Base-by-base conservation (phyloP, 1,140 invertebrate genomes). In the Druon quercuslanigerum region DNA sequence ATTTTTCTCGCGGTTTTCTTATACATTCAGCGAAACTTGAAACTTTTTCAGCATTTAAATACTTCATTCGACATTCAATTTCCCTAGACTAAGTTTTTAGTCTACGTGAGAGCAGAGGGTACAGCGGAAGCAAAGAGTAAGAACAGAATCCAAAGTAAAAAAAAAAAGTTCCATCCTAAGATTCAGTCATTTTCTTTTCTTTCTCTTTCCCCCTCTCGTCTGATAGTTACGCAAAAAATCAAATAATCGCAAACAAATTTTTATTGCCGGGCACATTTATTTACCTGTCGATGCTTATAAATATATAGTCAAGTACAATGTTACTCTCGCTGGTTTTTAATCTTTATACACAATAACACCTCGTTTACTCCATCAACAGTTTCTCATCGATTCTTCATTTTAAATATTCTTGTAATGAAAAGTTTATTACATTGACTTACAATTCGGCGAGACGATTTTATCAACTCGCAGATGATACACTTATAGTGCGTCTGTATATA, bases 251-350 rank as follows among this genome's bases (percentile, higher is more conserved):
- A 19, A 85, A 81, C 46, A 81, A 13, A 76, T 70, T 75, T 46
- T 73, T 84, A 85, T 84, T 84, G 75, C 82, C 84, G 82, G 79
- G 82, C 83, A 86, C 79, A 81, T 85, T 85, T 82, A 83, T 86
- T 83, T 78, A 84, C 82, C 83, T 82, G 82, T 83, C 81, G 75
- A 83, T 78, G 77, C 80, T 82, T 82, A 83, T 85, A 83, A 82
- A 85, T 85, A 82, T 82, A 46, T 46, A 46, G 40, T 80, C 80
- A 85, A 84, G 85, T 83, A 82, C 77, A 84, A 84, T 81, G 81
- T 84, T 84, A 85, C 78, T 82, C 79, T 46, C 40, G 40, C 40
- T 46, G 40, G 40, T 46, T 9, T 46, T 46, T 66, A 66, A 40
- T 66, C 25, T 66, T 40, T 60, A 33, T 33, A 60, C 13, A 66